Evolutionary conservation across 2,797 vertebrate species (phyloP), one percentile per base, ranked within the genome.

Genomic region (Alfaro cultratus): DNA sequence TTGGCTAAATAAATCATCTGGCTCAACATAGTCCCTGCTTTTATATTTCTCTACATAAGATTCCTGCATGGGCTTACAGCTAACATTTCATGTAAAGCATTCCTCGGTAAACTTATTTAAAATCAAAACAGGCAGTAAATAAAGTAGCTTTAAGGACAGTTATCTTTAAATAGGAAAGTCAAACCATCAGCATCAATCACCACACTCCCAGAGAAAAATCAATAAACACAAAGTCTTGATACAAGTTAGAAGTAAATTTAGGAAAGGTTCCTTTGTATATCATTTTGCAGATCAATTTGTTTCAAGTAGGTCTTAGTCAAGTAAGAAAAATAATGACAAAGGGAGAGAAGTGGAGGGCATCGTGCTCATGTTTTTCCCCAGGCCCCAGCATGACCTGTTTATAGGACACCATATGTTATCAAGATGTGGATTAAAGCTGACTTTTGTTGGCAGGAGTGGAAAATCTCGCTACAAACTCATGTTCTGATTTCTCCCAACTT

Each of bases 401-500:
- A 55, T 26, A 21, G 55, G 64, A 75, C 23, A 43, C 2, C 41
- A 15, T 3, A 29, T 46, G 67, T 73, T 78, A 23, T 70, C 13
- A 72, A 47, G 29, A 71, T 70, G 34, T 57, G 29, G 34, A 77
- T 76, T 73, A 5, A 73, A 78, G 77, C 76, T 45, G 26, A 60
- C 39, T 21, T 10, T 72, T 74, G 11, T 34, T 43, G 73, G 29
- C 76, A 51, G 75, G 78, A 64, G 67, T 1, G 74, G 43, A 76
- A 83, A 82, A 76, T 79, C 47, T 34, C 70, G 11, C 7, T 46
- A 47, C 16, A 83, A n/a, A 12, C 5, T 49, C 43, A 51, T 79
- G 67, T 67, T n/a, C 57, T 62, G 60, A 86, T 71, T 60, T n/a
- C 10, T 71, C 23, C 18, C 75, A 75, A 79, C 80, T 77, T 81